phyloP scores from a whole-genome alignment of 2,797 vertebrate genomes.

The Triplophysa bombifrons region DNA sequence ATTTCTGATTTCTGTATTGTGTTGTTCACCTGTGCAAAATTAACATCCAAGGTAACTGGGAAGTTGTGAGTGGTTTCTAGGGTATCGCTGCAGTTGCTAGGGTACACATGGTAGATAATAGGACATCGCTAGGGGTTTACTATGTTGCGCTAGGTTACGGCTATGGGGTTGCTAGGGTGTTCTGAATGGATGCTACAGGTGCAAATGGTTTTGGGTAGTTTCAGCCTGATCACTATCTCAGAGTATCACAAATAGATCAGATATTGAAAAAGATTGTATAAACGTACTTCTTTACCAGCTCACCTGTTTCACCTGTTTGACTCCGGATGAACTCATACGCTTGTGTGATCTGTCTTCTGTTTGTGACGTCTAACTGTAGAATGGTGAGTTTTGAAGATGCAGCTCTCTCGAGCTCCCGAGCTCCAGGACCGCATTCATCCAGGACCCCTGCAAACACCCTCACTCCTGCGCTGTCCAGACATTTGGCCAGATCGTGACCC shows the following conservation, averaged over 20 bases:
- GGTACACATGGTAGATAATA: neutral
- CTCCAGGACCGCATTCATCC: constrained; percentile 60
- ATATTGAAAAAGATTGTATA: neutral
- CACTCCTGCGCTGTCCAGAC: constrained; percentile 59
- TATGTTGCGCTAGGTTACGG: neutral
- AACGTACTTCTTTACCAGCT: neutral
- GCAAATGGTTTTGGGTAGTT: too few species aligned
- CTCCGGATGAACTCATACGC: constrained; percentile 46
- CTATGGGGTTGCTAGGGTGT: too few species aligned
- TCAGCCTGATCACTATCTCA: too few species aligned
- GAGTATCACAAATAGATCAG: neutral
- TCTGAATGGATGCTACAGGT: too few species aligned
- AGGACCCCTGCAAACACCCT: constrained; percentile 70
- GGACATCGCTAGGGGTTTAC: too few species aligned
- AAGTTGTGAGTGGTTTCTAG: too few species aligned
- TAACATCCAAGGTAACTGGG: neutral
- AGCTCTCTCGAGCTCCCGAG: constrained; percentile 55
- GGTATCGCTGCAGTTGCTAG: neutral
- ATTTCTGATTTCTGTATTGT: too few species aligned
- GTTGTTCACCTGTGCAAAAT: too few species aligned
- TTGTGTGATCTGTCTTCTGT: constrained; percentile 56
- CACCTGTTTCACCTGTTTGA: constrained; percentile 61
- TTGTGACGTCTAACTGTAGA: constrained; percentile 69
- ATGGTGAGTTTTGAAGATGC: constrained; percentile 53
- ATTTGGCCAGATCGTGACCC: constrained; percentile 61